A percentile compares a stretch with the other conserved stretches of the same genome.
Conservation (phyloP, 2,888 invertebrate species). For the Chrysomela aeneicollis region DNA sequence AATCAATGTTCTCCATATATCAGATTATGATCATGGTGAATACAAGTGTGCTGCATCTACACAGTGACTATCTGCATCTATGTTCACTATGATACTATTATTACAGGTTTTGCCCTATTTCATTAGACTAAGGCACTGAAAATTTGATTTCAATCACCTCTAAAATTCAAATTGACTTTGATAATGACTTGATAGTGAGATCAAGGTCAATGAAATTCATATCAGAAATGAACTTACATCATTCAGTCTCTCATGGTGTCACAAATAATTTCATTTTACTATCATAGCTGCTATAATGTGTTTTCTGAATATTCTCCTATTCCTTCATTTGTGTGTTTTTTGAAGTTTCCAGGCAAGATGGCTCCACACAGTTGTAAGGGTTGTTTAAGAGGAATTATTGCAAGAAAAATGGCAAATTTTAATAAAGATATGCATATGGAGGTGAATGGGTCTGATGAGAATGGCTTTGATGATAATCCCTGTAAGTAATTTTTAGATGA, state of each 20-base stretch:
- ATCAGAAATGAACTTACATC: neutral
- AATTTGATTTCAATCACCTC: neutral
- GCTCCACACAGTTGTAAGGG: conserved; percentile 65
- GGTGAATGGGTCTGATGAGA: conserved; percentile 48
- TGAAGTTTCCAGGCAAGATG: conserved; percentile 53
- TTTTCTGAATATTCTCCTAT: too few relatives aligned
- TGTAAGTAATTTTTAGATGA: conserved; percentile 55
- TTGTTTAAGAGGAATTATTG: conserved; percentile 56
- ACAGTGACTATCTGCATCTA: too few relatives aligned
- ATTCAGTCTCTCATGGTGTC: neutral
- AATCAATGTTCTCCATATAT: too few relatives aligned
- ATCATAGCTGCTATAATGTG: too few relatives aligned
- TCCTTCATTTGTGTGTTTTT: conserved; percentile 9
- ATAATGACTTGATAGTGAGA: neutral
- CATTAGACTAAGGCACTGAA: neutral
- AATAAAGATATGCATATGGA: conserved; percentile 48
- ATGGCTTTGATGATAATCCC: conserved; percentile 47
- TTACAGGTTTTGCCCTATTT: neutral
- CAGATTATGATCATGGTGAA: too few relatives aligned
- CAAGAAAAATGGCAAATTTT: conserved; percentile 53
- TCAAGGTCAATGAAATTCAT: neutral
- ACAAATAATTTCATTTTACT: neutral
- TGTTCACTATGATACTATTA: too few relatives aligned
- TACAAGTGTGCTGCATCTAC: too few relatives aligned
- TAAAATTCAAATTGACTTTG: neutral